Evolutionary conservation across 2,113 vertebrate genomes (phyloP), one percentile per base, ranked within the genome.

Genomic region (Oncorhynchus tshawytscha): DNA sequence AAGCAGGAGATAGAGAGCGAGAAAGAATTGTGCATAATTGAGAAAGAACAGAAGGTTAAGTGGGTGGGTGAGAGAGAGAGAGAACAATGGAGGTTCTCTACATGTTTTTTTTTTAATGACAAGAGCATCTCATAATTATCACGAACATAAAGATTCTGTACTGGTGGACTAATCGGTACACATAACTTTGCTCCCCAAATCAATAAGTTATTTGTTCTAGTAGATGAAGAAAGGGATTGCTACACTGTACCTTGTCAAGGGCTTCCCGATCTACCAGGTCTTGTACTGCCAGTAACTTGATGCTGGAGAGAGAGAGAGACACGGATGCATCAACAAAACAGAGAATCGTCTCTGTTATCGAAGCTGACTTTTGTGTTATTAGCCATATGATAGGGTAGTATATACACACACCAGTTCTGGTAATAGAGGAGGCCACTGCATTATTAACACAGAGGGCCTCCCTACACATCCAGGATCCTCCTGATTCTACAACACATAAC

Each of bases 231-330:
- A 31, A 27, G 12, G 31, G 15, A 31, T 15, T 20, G 25, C 8
- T 74, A 15, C 9, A 67, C 75, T 54, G 80, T 96, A 99, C 97
- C 97, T 99, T 99, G 81, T 97, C 95, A 62, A 99, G 88, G 1
- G 95, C 96, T 81, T 98, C 97, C 86, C 86, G 93, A 82, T 99
- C 96, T 5, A 93, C 79, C 78, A 99, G 91, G 82, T 99, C 97
- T 89, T 99, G 97, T 57, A 98, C 97, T 15, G 97, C 97, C 87
- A 99, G 90, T 78, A 99, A 90, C 94, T 96, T 97, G 93, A 99
- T 96, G 90, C 97, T 99, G 92, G 24, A 89, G 89, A 84, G 57
- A 76, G n/a, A 78, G 16, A 51, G 49, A 76, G 67, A 62, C 88
- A 81, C 75, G 0, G 2, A 78, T 78, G 64, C 65, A 90, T 22